Conservation (phyloP, 2,888 invertebrate genomes). For the Ormyrus thymus region DNA sequence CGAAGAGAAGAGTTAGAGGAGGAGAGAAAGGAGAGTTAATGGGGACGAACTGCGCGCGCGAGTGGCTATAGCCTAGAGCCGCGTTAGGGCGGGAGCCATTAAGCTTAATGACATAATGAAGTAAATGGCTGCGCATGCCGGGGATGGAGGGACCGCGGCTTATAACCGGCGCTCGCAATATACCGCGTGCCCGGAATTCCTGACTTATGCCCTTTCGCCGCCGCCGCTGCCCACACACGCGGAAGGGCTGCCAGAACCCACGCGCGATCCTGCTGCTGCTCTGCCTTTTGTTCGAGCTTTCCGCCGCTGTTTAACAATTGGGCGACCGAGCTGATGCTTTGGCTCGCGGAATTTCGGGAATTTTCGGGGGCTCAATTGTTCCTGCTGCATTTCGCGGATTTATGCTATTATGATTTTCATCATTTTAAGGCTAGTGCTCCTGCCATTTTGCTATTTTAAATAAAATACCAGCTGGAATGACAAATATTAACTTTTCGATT, state of each 20-base stretch:
- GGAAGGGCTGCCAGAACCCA: slow-evolving; percentile 3
- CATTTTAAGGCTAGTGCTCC: too few species aligned
- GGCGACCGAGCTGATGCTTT: not conserved
- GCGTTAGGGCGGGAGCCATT: slow-evolving; percentile 73
- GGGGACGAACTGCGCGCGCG: slow-evolving; percentile 69
- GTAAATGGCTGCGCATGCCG: slow-evolving; percentile 74
- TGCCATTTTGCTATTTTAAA: too few species aligned
- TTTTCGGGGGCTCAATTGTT: not conserved
- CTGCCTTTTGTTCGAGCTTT: not conserved
- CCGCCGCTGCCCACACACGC: not conserved
- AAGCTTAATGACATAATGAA: slow-evolving; percentile 76
- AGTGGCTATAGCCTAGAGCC: slow-evolving; percentile 72
- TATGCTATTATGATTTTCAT: too few species aligned
- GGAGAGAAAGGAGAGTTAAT: slow-evolving; percentile 68
- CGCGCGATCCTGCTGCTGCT: not conserved
- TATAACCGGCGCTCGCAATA: slow-evolving; percentile 73
- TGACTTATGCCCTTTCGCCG: slow-evolving; percentile 57
- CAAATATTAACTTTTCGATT: too few species aligned
- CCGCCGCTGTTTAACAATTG: too few species aligned
- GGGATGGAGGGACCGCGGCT: slow-evolving; percentile 68
- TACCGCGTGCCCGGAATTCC: slow-evolving; percentile 74
- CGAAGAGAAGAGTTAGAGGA: slow-evolving; percentile 52
- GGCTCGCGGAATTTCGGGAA: not conserved
- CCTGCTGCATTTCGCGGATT: too few species aligned
- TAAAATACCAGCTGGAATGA: too few species aligned